phyloP scores from a whole-genome alignment of 2,113 vertebrate species.

The Mesocricetus auratus region DNA sequence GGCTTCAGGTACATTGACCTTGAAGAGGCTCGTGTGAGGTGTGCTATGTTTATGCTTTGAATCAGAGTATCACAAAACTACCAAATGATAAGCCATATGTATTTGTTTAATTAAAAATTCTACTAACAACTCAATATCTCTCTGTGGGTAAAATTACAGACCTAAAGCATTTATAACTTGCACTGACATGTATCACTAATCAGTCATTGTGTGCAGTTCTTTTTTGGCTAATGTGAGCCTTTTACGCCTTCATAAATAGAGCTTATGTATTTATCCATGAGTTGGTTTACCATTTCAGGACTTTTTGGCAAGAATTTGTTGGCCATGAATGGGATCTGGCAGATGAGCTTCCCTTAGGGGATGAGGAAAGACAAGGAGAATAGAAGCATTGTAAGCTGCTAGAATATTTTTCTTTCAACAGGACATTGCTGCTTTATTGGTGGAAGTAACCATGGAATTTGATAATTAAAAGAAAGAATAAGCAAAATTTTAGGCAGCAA shows the following conservation, averaged over 20 bases:
- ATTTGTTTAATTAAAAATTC: neutral
- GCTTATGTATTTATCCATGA: neutral
- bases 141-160: neutral
- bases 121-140: neutral
- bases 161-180: neutral
- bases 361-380: constrained; percentile 70
- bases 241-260: neutral
- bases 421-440: constrained; percentile 80
- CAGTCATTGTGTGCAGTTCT: neutral
- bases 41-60: neutral
- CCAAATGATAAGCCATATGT: neutral
- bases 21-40: neutral
- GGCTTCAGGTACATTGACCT: fast-evolving
- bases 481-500: constrained; percentile 71
- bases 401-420: constrained; percentile 73
- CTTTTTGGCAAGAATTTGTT: constrained; percentile 61
- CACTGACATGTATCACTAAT: neutral
- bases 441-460: constrained; percentile 83
- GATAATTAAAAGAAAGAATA: constrained; percentile 77
- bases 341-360: constrained; percentile 56
- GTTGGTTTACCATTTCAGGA: constrained; percentile 60
- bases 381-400: constrained; percentile 66
- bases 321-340: constrained; percentile 68
- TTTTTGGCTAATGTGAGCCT: neutral
- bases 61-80: neutral